These are phyloP conservation scores for Hofmannophila pseudospretella DNA, from an alignment of 2,888 invertebrate genomes.

Conservation along the genomic window DNA sequence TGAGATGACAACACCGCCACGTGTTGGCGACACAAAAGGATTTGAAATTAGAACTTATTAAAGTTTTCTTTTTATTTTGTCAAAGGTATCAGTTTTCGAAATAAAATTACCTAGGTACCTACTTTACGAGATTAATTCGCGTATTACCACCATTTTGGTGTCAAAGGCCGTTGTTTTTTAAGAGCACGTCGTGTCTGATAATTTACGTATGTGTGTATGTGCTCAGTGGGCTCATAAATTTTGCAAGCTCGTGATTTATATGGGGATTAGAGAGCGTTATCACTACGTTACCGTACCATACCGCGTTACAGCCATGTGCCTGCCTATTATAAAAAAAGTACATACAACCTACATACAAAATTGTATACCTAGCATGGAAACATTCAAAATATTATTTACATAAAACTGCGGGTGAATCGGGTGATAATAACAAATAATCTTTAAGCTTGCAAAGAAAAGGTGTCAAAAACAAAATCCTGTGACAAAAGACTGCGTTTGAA, in stretches of 20 bases:
- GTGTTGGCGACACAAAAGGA: conserved; percentile 57
- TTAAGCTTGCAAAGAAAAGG: conserved; percentile 1
- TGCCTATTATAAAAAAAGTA: too few relatives aligned
- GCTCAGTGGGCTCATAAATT: conserved; percentile 64
- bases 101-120: too few relatives aligned
- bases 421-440: background rate
- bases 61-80: too few relatives aligned
- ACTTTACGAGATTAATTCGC: background rate
- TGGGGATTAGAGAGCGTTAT: conserved; percentile 60
- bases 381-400: too few relatives aligned
- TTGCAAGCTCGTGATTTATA: conserved; percentile 64
- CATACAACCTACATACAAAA: too few relatives aligned
- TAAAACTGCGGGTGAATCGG: too few relatives aligned
- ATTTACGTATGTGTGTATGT: conserved; percentile 60
- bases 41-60: conserved; percentile 47
- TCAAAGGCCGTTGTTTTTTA: conserved; percentile 29
- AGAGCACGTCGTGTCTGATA: conserved; percentile 35
- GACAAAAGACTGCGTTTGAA: conserved; percentile 29
- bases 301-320: conserved; percentile 5
- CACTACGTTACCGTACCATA: conserved; percentile 34
- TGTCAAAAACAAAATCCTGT: conserved; percentile 35
- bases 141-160: background rate
- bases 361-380: too few relatives aligned
- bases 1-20: conserved; percentile 65
- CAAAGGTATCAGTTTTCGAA: too few relatives aligned